Conservation (phyloP, 1,140 invertebrate genomes). For the Heliothis subflexa region DNA sequence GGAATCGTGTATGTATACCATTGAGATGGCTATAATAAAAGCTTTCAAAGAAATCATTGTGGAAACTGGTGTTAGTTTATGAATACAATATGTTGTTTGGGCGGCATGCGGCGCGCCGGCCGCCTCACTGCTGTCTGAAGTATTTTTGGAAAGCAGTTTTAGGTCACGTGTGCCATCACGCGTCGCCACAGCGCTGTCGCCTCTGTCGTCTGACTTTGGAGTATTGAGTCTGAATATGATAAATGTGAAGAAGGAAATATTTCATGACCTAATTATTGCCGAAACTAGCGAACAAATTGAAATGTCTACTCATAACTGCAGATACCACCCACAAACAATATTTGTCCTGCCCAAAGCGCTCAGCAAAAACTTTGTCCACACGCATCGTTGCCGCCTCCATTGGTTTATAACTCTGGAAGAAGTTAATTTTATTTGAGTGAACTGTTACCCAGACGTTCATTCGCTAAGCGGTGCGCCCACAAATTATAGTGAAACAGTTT, state of each 20-base stretch:
- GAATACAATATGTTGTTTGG: slow-evolving; percentile 53
- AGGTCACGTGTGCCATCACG: slow-evolving; percentile 73
- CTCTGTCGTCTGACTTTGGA: slow-evolving; percentile 20
- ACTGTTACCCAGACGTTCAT: slow-evolving; percentile 49
- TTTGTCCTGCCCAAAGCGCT: not conserved
- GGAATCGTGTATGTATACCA: not conserved
- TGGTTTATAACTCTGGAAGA: slow-evolving; percentile 46
- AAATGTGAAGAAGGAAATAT: slow-evolving; percentile 15
- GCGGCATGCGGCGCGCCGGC: slow-evolving; percentile 64
- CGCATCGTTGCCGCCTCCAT: slow-evolving; percentile 43
- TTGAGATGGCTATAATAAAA: not conserved
- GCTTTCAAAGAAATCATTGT: slow-evolving; percentile 40
- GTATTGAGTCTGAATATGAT: not conserved
- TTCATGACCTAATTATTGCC: not conserved
- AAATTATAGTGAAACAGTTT: slow-evolving; percentile 35
- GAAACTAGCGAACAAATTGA: not conserved
- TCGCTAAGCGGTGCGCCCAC: slow-evolving; percentile 44
- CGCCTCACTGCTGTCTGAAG: slow-evolving; percentile 70
- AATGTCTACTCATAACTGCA: not conserved
- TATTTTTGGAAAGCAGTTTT: slow-evolving; percentile 85
- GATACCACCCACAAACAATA: not conserved
- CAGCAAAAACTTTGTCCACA: not conserved
- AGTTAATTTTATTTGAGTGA: slow-evolving; percentile 58
- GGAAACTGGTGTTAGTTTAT: slow-evolving; percentile 19
- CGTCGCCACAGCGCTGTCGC: slow-evolving; percentile 44